phyloP scores from a whole-genome alignment of 2,113 vertebrate genomes.

The Notiomystis cincta region DNA sequence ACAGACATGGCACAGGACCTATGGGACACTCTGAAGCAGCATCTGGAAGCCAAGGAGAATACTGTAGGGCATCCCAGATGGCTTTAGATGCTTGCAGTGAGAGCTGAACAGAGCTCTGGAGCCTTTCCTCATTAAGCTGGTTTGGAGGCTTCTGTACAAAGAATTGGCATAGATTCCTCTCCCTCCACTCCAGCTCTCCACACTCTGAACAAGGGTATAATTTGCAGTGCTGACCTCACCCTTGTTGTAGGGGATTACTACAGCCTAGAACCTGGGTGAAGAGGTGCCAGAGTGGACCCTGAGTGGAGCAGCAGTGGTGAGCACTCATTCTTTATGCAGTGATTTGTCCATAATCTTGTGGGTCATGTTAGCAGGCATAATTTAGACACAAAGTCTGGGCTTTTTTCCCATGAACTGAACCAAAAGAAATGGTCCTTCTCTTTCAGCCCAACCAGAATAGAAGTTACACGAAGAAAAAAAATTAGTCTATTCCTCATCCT shows the following conservation, averaged over 20 bases:
- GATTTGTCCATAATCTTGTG: neutral
- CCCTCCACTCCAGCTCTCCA: neutral
- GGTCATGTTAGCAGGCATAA: neutral
- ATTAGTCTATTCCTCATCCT: neutral
- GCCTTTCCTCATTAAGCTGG: neutral
- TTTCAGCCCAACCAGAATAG: neutral
- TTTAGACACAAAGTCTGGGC: neutral
- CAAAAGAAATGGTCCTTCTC: neutral
- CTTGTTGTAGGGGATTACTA: neutral
- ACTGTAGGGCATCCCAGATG: neutral
- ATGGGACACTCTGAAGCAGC: neutral
- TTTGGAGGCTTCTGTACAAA: neutral
- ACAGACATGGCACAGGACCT: neutral
- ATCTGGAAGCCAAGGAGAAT: neutral
- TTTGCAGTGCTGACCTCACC: neutral
- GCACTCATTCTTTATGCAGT: neutral
- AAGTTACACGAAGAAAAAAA: neutral
- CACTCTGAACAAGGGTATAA: neutral
- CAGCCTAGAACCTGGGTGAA: neutral
- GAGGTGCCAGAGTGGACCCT: fast-evolving
- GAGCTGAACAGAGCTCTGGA: neutral
- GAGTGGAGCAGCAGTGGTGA: neutral
- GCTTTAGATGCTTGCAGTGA: neutral
- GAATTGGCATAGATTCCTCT: neutral
- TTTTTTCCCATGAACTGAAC: neutral